These are phyloP conservation scores for Ellobius talpinus DNA, from an alignment of 2,113 vertebrate genomes.

Conservation along the genomic window DNA sequence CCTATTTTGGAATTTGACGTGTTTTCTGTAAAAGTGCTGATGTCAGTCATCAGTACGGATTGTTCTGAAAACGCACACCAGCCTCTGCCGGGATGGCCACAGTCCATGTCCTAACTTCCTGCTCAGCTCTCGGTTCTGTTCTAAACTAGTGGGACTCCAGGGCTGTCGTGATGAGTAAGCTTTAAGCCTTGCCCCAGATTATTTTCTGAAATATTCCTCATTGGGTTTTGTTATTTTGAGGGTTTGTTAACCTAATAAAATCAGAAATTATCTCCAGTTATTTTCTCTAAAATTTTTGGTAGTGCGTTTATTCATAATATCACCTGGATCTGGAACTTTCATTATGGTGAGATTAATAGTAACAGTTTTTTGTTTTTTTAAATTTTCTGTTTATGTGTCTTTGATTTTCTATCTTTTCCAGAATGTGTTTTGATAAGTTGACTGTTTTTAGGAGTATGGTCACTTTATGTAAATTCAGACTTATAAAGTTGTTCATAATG, in stretches of 20 bases:
- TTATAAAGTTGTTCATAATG: constrained; percentile 47
- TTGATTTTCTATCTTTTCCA: constrained; percentile 63
- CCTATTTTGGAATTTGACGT: constrained; percentile 19
- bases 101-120: background rate
- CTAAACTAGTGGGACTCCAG: constrained; percentile 16
- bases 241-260: constrained; percentile 31
- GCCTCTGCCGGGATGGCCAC: background rate
- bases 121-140: background rate
- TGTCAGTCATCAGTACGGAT: constrained; percentile 21
- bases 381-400: constrained; percentile 2
- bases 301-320: constrained; percentile 11
- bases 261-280: background rate
- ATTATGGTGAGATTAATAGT: constrained; percentile 53
- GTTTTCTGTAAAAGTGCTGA: constrained; percentile 9
- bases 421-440: constrained; percentile 68
- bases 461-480: constrained; percentile 16
- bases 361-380: background rate
- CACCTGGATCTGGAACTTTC: background rate
- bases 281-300: background rate
- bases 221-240: constrained; percentile 38
- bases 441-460: constrained; percentile 34
- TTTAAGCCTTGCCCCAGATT: background rate
- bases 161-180: background rate
- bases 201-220: background rate
- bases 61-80: constrained; percentile 28